A percentile compares a stretch with the other conserved stretches of the same genome.
Conservation (phyloP, 1,140 invertebrate species). For the Ips nitidus region DNA sequence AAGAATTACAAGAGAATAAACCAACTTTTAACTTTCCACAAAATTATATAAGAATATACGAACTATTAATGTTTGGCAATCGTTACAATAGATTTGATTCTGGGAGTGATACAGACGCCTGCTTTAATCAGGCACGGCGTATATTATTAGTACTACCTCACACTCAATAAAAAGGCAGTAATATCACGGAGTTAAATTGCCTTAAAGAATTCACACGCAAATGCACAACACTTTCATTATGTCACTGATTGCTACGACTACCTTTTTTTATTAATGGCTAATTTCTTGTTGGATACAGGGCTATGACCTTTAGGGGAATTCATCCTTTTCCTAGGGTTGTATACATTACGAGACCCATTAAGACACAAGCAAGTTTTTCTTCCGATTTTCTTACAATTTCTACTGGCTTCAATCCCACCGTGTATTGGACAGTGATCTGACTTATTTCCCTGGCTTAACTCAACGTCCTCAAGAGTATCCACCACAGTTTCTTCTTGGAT, state of each 20-base stretch:
- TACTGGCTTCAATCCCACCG: slow-evolving; percentile 44
- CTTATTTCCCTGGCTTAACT: background rate
- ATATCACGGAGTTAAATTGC: no score
- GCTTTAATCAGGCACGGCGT: no score
- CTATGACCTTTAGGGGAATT: slow-evolving; percentile 43
- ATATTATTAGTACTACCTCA: no score
- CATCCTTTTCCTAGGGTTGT: slow-evolving; percentile 42
- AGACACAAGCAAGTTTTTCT: slow-evolving; percentile 49
- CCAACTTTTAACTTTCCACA: background rate
- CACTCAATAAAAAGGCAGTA: no score
- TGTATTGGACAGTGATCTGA: slow-evolving; percentile 41
- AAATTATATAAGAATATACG: slow-evolving; percentile 13
- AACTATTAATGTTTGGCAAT: background rate
- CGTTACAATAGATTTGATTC: background rate
- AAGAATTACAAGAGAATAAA: no score
- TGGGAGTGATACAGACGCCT: no score
- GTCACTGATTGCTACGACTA: slow-evolving; percentile 42
- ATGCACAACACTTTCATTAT: no score
- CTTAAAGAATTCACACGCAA: no score
- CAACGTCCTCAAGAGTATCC: background rate
- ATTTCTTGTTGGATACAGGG: slow-evolving; percentile 46
- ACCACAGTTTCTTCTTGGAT: slow-evolving; percentile 30
- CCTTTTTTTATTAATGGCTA: slow-evolving; percentile 50
- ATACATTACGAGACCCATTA: slow-evolving; percentile 44
- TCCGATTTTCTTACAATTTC: slow-evolving; percentile 44